Evolutionary conservation across 2,113 vertebrate species (phyloP).

Genomic region (Perca fluviatilis): DNA sequence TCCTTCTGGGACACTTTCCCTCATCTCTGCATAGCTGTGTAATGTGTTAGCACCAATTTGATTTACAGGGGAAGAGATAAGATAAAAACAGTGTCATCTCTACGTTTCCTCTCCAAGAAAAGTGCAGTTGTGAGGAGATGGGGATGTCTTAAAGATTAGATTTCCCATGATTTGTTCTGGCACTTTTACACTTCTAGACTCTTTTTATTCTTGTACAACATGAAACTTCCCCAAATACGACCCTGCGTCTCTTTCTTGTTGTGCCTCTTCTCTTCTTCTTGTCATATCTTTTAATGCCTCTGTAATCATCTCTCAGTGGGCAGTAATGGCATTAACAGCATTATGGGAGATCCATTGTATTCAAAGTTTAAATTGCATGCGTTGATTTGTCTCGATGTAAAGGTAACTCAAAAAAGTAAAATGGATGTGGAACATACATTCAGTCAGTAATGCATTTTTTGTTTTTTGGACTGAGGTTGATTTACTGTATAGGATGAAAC

Average conservation of each 20-base stretch:
- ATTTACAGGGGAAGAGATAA: slow-evolving; percentile 46
- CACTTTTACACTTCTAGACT: not conserved
- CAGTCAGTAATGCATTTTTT: not conserved
- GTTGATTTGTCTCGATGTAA: not conserved
- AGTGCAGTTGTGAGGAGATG: not conserved
- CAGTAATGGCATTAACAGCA: not conserved
- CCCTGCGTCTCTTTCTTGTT: slow-evolving; percentile 13
- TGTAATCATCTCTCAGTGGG: not conserved
- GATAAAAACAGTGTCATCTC: slow-evolving; percentile 33
- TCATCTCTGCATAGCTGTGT: slow-evolving; percentile 33
- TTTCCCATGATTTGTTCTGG: not conserved
- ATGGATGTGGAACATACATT: not conserved
- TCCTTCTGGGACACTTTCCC: slow-evolving; percentile 29
- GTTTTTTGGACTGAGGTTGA: slow-evolving; percentile 10
- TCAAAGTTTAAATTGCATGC: not conserved
- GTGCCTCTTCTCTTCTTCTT: not conserved
- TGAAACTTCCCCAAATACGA: not conserved
- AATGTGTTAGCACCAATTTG: slow-evolving; percentile 46
- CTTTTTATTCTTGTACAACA: not conserved
- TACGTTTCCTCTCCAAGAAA: slow-evolving; percentile 18
- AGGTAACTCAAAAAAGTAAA: not conserved
- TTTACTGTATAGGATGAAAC: slow-evolving; percentile 18
- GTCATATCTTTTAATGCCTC: not conserved
- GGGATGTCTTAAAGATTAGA: not conserved
- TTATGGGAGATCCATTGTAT: not conserved